These are phyloP conservation scores for Leptodactylus fuscus DNA, from an alignment of 2,113 vertebrate species.

Conservation along the genomic window DNA sequence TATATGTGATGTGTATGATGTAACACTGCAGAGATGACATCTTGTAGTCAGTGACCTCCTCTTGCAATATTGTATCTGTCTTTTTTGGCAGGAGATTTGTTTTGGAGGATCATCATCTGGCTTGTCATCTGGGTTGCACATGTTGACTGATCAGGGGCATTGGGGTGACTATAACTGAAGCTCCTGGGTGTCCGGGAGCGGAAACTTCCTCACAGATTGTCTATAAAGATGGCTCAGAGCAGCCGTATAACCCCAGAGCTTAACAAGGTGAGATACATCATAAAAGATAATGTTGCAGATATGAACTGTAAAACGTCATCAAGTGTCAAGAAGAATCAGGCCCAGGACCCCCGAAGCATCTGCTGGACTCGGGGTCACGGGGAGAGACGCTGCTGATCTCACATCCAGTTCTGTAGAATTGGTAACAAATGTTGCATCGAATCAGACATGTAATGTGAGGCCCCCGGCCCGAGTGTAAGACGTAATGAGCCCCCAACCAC, in stretches of 20 bases:
- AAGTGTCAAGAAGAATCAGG: background rate
- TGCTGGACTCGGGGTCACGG: background rate
- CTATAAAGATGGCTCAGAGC: slow-evolving; percentile 9
- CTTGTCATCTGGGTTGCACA: slow-evolving; percentile 26
- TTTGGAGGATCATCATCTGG: slow-evolving; percentile 16
- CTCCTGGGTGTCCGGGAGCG: slow-evolving; percentile 31
- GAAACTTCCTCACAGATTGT: background rate
- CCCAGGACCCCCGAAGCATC: background rate
- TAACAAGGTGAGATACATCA: background rate
- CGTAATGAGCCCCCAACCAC: no score
- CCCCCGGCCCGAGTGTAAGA: no score
- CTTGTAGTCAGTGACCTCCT: background rate
- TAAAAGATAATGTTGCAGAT: slow-evolving; percentile 20
- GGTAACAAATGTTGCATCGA: no score
- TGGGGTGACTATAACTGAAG: background rate
- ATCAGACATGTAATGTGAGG: no score
- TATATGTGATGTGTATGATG: background rate
- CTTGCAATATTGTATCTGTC: background rate
- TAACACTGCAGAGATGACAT: background rate
- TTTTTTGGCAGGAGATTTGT: slow-evolving; percentile 13
- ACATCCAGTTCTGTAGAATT: background rate
- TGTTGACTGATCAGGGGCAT: slow-evolving; percentile 13
- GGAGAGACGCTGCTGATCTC: background rate
- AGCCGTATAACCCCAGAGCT: background rate
- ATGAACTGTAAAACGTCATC: slow-evolving; percentile 12